Evolutionary conservation across 1,140 invertebrate species (phyloP), one percentile per base, ranked within the genome.

Genomic region (Anastatus disparis): DNA sequence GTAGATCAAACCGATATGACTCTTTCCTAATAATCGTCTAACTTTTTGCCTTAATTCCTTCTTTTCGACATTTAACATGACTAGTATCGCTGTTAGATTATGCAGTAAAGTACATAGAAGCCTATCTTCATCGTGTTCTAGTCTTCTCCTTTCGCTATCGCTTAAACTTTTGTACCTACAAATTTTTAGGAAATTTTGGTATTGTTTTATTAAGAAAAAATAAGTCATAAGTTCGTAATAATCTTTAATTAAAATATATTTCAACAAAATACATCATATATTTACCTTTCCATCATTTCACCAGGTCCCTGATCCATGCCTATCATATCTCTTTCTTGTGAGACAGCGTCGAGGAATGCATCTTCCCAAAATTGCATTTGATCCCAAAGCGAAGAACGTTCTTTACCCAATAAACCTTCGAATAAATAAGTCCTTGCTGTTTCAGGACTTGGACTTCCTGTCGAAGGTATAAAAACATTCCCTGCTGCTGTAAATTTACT

Each of bases 321-420:
- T 72, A 99, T 96, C 89, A 99, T 96, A 81, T 99, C 98, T 59
- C 98, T 88, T 82, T 99, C 98, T 85, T 99, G 97, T 55, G 97
- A 97, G 1, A 99, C 98, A 0, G 97, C 97, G 86, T 99, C 98
- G 26, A 99, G 87, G 81, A 99, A 99, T 0, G 95, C 94, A 84
- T 99, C 97, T 86, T 99, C 98, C 98, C 98, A 99, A 85, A 99
- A 99, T 80, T 99, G 96, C 94, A 99, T 97, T 87, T 99, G 95
- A 84, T 99, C 97, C 97, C 98, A 99, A n/a, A 99, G 83, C 38
- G 91, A 90, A 3, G 93, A 94, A 73, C 96, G 88, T 53, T 93
- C 91, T 81, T 93, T 94, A 2, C 90, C 90, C 80, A 89, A 66
- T 46, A 86, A 77, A 52, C 83, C 95, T 87, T 98, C 95, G 84